These are phyloP conservation scores for Chionomys nivalis DNA, from an alignment of 2,113 vertebrate species.

Conservation along the genomic window DNA sequence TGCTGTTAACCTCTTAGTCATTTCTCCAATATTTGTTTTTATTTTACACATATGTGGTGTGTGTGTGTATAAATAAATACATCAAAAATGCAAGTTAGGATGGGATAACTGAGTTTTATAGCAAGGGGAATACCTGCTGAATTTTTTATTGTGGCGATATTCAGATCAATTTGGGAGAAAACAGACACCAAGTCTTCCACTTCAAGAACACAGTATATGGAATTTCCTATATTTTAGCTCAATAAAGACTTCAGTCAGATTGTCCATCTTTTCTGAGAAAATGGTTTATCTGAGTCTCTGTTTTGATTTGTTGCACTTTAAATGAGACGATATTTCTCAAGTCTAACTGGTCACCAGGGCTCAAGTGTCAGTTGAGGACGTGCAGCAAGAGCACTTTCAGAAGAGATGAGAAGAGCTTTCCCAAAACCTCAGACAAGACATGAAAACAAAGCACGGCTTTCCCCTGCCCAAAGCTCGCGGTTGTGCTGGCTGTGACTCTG, in stretches of 20 bases:
- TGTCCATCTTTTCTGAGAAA: slow-evolving; percentile 8
- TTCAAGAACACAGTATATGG: background rate
- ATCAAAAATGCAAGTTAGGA: slow-evolving; percentile 21
- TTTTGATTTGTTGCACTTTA: slow-evolving; percentile 29
- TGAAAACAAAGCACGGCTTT: background rate
- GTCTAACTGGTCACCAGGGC: background rate
- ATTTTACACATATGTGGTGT: slow-evolving; percentile 45
- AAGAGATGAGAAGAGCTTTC: background rate
- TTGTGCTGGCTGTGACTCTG: background rate
- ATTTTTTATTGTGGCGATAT: background rate
- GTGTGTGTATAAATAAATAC: slow-evolving; percentile 48
- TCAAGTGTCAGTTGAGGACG: background rate
- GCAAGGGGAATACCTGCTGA: background rate
- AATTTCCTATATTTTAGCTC: background rate
- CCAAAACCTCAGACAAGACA: background rate
- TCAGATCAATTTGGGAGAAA: background rate
- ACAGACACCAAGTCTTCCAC: background rate
- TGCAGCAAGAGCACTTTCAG: background rate
- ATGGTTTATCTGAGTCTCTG: background rate
- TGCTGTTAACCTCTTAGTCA: no score
- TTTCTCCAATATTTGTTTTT: slow-evolving; percentile 61
- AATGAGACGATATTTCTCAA: slow-evolving; percentile 9
- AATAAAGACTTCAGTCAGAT: background rate
- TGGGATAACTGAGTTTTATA: background rate
- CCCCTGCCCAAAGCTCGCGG: background rate